Evolutionary conservation across 1,140 invertebrate species (phyloP), one percentile per base, ranked within the genome.

Genomic region (Hylyphantes graminicola): DNA sequence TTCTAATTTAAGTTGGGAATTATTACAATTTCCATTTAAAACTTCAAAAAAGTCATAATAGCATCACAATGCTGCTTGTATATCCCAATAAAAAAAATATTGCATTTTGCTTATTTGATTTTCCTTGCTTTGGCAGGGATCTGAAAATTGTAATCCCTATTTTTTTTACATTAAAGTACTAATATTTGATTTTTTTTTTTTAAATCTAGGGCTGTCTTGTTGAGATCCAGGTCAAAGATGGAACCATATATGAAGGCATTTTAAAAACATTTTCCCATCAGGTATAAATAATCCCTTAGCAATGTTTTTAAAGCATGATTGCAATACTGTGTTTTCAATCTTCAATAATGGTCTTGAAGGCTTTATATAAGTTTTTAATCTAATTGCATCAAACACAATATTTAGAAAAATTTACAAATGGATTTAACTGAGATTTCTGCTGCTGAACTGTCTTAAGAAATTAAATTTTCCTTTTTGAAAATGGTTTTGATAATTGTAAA

Each of bases 231-330:
- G 95, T 95, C 74, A 92, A 93, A 88, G 95, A 94, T 87, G 95
- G 94, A 85, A 92, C 92, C 85, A 90, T 95, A 75, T 96, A 93
- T 91, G 95, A 96, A 91, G 95, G 95, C 72, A 93, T 97, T 82
- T 95, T 96, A 89, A 93, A 93, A 87, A 96, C 95, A 53, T 96
- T 96, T 90, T 96, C 95, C 75, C 92, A 92, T 88, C 92, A 94
- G 84, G 89, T 89, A 87, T 21, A 9, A 0, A 2, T n/a, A 73
- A 55, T 48, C 35, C 2, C 7, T 7, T n/a, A 12, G 4, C 35
- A 11, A 51, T 15, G 13, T 15, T 11, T 3, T 70, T 10, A 70
- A 53, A 4, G 0, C 59, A 13, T 35, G 11, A 4, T 48, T 50
- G 67, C 48, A 15, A 50, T 21, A 51, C 15, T 13, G 13, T 70